phyloP scores from a whole-genome alignment of 2,797 vertebrate genomes.

The Hypotaenidia okinawae region DNA sequence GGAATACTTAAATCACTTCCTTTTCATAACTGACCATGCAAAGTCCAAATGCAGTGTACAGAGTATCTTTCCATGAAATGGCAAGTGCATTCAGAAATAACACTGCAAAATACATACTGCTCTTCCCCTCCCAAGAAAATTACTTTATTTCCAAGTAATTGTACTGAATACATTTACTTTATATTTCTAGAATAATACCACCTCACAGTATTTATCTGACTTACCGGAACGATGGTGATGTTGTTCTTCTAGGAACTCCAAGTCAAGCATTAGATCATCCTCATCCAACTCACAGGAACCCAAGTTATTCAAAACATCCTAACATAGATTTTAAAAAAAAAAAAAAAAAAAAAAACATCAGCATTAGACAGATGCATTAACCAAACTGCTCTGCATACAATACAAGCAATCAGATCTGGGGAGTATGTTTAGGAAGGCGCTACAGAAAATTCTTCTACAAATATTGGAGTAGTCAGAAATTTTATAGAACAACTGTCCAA shows the following conservation, averaged over 20 bases:
- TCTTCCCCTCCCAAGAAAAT: not conserved
- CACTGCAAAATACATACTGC: not conserved
- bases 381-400: not conserved
- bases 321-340: not conserved
- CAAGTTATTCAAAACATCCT: slow-evolving; percentile 93
- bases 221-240: slow-evolving; percentile 87
- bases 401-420: not conserved
- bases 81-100: not conserved
- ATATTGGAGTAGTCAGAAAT: not conserved
- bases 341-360: not conserved
- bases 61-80: not conserved
- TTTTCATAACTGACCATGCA: not conserved
- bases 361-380: not conserved
- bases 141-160: not conserved
- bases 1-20: not conserved
- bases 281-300: slow-evolving; percentile 97
- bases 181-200: not conserved
- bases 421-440: not conserved
- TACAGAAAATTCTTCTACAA: not conserved
- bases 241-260: slow-evolving; percentile 95
- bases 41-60: not conserved
- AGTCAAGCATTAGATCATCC: slow-evolving; percentile 97
- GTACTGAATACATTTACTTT: not conserved
- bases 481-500: not conserved
- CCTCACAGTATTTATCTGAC: not conserved